Percentiles rank a stretch among this genome's conserved stretches.
Conservation (phyloP, 2,113 vertebrate species). For the Phalacrocorax brasilianus region DNA sequence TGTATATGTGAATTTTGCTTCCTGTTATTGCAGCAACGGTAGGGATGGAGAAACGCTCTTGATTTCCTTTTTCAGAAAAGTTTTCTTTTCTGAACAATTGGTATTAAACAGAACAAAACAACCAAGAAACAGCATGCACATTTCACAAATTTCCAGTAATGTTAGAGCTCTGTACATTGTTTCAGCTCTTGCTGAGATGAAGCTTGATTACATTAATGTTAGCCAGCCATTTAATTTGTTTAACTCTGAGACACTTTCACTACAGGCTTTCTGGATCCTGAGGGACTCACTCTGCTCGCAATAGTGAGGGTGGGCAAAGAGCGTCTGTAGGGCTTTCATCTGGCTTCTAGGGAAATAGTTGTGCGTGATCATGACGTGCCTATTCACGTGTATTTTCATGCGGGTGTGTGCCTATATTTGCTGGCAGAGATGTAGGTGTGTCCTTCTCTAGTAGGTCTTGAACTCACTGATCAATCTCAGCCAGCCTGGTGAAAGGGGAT, state of each 20-base stretch:
- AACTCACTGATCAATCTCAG: background rate
- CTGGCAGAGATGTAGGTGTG: background rate
- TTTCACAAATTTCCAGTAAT: constrained; percentile 78
- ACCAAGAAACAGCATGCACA: constrained; percentile 62
- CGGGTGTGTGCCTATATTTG: background rate
- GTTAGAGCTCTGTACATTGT: constrained; percentile 63
- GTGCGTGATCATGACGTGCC: background rate
- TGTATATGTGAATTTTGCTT: constrained; percentile 77
- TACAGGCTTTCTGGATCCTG: background rate
- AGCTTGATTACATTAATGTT: constrained; percentile 48
- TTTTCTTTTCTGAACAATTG: constrained; percentile 81
- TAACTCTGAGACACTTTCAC: background rate
- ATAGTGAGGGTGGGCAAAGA: background rate
- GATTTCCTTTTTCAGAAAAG: constrained; percentile 76
- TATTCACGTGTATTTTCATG: background rate
- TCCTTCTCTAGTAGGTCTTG: background rate
- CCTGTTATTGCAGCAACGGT: constrained; percentile 78
- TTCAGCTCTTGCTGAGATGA: constrained; percentile 55
- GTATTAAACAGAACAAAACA: constrained; percentile 74
- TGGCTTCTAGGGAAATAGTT: constrained; percentile 1
- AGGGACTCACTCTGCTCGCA: background rate
- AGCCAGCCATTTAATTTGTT: constrained; percentile 44
- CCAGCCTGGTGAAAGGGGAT: background rate
- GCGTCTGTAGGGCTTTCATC: background rate
- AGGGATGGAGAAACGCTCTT: constrained; percentile 74